These are phyloP conservation scores for Oedothorax gibbosus DNA, from an alignment of 1,140 invertebrate species.

Conservation along the genomic window DNA sequence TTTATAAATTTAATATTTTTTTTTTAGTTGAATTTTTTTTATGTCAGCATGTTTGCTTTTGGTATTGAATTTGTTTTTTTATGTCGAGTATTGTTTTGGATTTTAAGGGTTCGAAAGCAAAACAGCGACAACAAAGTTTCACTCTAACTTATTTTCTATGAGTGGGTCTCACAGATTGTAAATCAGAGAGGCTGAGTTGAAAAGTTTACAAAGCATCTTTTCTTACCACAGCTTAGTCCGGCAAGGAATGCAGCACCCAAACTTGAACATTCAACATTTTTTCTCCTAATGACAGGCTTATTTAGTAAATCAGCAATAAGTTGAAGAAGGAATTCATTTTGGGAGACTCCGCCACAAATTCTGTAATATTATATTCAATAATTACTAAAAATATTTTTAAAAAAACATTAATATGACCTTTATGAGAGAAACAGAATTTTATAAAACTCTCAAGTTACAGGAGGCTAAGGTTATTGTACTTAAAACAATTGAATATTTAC, in stretches of 20 bases:
- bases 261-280: constrained; percentile 79
- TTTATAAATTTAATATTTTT: background rate
- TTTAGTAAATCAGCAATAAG: constrained; percentile 84
- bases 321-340: constrained; percentile 91
- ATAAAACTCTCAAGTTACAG: too few species aligned
- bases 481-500: background rate
- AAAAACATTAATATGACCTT: too few species aligned
- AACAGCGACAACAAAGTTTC: too few species aligned
- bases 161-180: background rate
- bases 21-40: background rate
- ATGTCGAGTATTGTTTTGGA: background rate
- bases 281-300: constrained; percentile 78
- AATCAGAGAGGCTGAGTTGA: background rate
- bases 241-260: constrained; percentile 85
- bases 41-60: background rate
- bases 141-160: background rate
- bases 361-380: constrained; percentile 70
- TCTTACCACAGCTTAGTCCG: constrained; percentile 80
- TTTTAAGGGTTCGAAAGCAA: background rate
- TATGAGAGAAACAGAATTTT: too few species aligned
- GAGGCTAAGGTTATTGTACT: background rate
- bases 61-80: background rate
- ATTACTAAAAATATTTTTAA: background rate
- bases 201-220: background rate
- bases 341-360: constrained; percentile 92